Evolutionary conservation across 1,140 invertebrate species (phyloP).

Genomic region (Thalassaphorura encarpata): DNA sequence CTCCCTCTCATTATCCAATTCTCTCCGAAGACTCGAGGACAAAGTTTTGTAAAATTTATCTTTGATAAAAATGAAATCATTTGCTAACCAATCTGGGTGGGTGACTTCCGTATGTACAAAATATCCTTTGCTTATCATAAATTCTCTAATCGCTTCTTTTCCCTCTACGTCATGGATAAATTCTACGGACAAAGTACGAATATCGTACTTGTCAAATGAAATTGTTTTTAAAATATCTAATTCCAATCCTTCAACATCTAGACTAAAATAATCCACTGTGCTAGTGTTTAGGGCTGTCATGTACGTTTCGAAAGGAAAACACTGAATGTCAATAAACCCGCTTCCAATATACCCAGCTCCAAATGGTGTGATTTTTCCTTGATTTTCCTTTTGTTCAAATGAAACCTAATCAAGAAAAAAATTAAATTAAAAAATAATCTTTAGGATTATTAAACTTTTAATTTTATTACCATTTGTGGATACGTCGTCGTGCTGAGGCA

Average conservation of each 20-base stretch:
- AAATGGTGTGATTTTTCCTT: slow-evolving; percentile 1
- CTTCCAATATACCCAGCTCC: not conserved
- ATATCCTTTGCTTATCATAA: slow-evolving; percentile 38
- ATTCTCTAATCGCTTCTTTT: slow-evolving; percentile 26
- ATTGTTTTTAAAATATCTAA: slow-evolving; percentile 45
- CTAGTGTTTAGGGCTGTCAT: slow-evolving; percentile 24
- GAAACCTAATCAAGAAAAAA: slow-evolving; percentile 36
- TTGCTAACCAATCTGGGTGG: slow-evolving; percentile 36
- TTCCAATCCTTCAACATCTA: slow-evolving; percentile 45
- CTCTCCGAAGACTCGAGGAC: too few relatives aligned
- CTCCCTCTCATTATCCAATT: too few relatives aligned
- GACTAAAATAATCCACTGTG: slow-evolving; percentile 41
- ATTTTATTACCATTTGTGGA: slow-evolving; percentile 39
- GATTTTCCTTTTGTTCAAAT: slow-evolving; percentile 36
- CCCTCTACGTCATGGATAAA: slow-evolving; percentile 36
- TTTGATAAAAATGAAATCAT: slow-evolving; percentile 43
- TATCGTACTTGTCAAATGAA: slow-evolving; percentile 38
- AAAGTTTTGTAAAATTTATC: too few relatives aligned
- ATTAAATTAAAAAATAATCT: too few relatives aligned
- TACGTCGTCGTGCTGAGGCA: slow-evolving; percentile 39
- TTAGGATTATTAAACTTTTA: too few relatives aligned
- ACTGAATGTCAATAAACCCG: not conserved
- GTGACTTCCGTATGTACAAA: slow-evolving; percentile 35
- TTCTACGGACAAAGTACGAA: slow-evolving; percentile 36
- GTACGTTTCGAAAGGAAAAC: not conserved